Evolutionary conservation across 2,888 invertebrate genomes (phyloP).

Genomic region (Phasia obesa): DNA sequence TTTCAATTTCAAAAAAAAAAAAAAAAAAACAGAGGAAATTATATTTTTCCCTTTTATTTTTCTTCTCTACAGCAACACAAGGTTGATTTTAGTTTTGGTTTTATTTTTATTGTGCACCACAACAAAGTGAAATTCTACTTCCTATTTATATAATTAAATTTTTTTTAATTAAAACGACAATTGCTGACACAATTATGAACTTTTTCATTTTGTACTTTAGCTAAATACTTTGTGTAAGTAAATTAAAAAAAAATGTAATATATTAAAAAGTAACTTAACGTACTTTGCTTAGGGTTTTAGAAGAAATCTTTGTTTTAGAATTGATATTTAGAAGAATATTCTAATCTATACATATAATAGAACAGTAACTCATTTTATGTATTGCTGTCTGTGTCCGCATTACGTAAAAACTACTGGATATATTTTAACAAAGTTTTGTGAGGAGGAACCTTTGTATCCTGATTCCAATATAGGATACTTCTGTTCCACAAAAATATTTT

Average conservation of each 20-base stretch:
- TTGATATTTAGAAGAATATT: too few species aligned
- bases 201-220: constrained; percentile 14
- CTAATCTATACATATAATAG: too few species aligned
- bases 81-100: constrained; percentile 11
- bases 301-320: too few species aligned
- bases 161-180: constrained; percentile 58
- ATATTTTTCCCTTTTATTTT: neutral
- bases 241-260: constrained; percentile 3
- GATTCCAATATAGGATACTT: too few species aligned
- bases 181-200: constrained; percentile 46
- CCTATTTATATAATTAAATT: constrained; percentile 29
- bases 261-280: neutral
- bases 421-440: too few species aligned
- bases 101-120: constrained; percentile 25
- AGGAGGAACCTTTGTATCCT: too few species aligned
- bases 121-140: constrained; percentile 57
- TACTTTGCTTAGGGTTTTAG: too few species aligned
- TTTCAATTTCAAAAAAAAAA: constrained; percentile 50
- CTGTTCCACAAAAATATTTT: too few species aligned
- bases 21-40: constrained; percentile 8
- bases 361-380: too few species aligned
- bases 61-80: constrained; percentile 37
- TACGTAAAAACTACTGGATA: too few species aligned
- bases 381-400: too few species aligned
- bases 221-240: constrained; percentile 14